A percentile compares a stretch with the other conserved stretches of the same genome.
Evolutionary conservation across 53 echinoderm and acorn worm genomes (phyloP).

Genomic region (Apostichopus leukothele): DNA sequence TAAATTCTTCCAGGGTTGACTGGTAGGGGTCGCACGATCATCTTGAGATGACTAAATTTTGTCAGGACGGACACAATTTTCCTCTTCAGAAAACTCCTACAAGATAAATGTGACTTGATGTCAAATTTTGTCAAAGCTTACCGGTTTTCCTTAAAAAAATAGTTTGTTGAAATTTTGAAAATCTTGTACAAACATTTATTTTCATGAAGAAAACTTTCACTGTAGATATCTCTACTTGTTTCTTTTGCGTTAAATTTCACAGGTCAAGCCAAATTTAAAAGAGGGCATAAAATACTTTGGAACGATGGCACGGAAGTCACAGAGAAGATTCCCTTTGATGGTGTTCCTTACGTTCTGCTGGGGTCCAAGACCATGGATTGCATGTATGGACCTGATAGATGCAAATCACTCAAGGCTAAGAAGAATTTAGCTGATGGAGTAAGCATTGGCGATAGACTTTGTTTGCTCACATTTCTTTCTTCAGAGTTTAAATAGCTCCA

Average conservation of each 20-base stretch:
- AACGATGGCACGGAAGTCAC: constrained; percentile 43
- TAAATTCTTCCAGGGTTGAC: too few relatives aligned
- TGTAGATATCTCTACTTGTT: too few relatives aligned
- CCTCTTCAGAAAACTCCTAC: too few relatives aligned
- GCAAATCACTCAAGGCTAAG: constrained; percentile 16
- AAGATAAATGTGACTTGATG: not conserved
- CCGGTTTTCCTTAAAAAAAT: not conserved
- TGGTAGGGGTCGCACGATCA: too few relatives aligned
- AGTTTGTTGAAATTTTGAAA: too few relatives aligned
- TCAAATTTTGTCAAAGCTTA: not conserved
- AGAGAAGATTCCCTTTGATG: constrained; percentile 49
- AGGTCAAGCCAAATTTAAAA: constrained; percentile 28
- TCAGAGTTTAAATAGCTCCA: too few relatives aligned
- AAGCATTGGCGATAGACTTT: not conserved
- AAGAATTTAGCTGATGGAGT: constrained; percentile 18
- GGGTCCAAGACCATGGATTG: constrained; percentile 46
- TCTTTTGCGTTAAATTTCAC: not conserved
- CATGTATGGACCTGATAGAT: constrained; percentile 46
- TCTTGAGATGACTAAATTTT: too few relatives aligned
- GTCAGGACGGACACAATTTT: too few relatives aligned
- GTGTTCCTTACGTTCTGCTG: constrained; percentile 33
- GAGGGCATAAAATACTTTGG: constrained; percentile 45
- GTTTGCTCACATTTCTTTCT: too few relatives aligned
- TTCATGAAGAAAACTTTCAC: too few relatives aligned
- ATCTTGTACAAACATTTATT: too few relatives aligned